These are phyloP conservation scores for Syrista parreyssii DNA, from an alignment of 2,888 invertebrate genomes.

Conservation along the genomic window DNA sequence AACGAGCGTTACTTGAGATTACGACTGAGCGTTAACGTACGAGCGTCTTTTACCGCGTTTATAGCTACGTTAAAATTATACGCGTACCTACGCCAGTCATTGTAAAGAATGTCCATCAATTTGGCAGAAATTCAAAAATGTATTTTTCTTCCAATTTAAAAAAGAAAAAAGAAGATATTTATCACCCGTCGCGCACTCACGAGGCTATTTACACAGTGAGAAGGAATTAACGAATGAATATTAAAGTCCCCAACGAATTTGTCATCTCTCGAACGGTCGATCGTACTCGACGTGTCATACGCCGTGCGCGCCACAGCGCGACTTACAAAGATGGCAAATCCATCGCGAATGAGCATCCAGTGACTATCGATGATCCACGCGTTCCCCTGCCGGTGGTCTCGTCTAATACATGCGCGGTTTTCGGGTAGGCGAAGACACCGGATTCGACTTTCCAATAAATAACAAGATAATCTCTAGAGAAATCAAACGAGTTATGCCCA, in stretches of 20 bases:
- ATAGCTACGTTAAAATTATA: not conserved
- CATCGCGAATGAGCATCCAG: not conserved
- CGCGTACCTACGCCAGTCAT: not conserved
- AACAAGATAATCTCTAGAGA: conserved; percentile 63
- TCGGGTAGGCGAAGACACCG: conserved; percentile 47
- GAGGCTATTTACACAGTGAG: not conserved
- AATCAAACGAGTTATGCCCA: conserved; percentile 62
- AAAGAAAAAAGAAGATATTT: no score
- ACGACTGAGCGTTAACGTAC: not conserved
- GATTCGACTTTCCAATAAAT: conserved; percentile 60
- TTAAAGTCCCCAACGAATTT: not conserved
- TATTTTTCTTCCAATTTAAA: not conserved
- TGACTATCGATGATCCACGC: conserved; percentile 1
- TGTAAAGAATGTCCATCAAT: not conserved
- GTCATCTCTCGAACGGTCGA: not conserved
- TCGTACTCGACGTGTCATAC: not conserved
- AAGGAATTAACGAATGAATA: not conserved
- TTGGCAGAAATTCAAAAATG: not conserved
- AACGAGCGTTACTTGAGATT: not conserved
- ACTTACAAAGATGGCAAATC: not conserved
- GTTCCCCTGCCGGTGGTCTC: not conserved
- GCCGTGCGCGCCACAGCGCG: not conserved
- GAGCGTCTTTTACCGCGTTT: not conserved
- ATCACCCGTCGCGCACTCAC: not conserved
- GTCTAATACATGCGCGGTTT: conserved; percentile 24